Conservation (phyloP, 2,113 vertebrate genomes). For the Tragelaphus buxtoni region DNA sequence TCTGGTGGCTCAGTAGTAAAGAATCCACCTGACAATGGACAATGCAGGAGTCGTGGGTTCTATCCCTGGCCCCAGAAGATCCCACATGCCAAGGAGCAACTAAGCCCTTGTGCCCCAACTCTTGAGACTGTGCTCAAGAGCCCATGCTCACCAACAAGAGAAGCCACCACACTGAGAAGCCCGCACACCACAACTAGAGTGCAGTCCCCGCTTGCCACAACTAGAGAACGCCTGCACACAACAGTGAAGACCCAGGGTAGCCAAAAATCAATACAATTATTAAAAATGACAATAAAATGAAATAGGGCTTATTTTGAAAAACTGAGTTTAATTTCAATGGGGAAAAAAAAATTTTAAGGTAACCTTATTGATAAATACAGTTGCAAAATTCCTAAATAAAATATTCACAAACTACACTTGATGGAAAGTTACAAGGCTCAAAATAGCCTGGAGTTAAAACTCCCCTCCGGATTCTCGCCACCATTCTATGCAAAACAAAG, state of each 20-base stretch:
- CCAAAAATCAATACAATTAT: neutral
- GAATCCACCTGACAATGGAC: neutral
- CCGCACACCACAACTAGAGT: fast-evolving
- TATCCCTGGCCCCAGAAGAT: neutral
- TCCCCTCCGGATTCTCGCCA: neutral
- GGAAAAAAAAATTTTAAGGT: neutral
- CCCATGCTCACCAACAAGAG: neutral
- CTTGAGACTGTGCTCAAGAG: neutral
- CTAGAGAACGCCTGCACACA: fast-evolving
- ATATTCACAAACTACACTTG: neutral
- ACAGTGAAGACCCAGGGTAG: neutral
- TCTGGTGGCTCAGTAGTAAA: neutral
- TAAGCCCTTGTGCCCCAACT: neutral
- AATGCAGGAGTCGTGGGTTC: neutral
- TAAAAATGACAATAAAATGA: neutral
- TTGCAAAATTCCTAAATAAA: neutral
- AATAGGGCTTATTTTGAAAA: neutral
- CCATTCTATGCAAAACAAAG: neutral
- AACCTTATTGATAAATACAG: neutral
- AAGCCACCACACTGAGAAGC: neutral
- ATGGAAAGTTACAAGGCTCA: neutral
- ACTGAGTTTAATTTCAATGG: neutral
- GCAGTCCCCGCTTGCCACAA: neutral
- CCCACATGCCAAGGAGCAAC: neutral
- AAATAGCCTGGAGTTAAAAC: neutral